A percentile compares a stretch with the other conserved stretches of the same genome.
Evolutionary conservation across 1,140 invertebrate species (phyloP).

Genomic region (Trichonephila clavipes): DNA sequence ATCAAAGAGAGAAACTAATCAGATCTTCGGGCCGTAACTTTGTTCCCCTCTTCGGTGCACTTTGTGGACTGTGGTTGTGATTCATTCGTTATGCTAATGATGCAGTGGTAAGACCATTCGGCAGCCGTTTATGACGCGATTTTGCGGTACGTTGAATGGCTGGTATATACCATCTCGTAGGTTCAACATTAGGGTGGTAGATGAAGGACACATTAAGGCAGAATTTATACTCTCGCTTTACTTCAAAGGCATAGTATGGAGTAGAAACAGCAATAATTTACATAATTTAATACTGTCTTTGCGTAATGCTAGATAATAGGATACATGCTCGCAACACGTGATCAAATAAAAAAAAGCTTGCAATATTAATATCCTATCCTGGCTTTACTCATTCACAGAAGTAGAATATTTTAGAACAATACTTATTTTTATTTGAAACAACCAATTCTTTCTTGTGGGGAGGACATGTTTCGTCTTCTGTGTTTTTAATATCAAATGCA

Average conservation of each 20-base stretch:
- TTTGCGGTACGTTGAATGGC: conserved; percentile 66
- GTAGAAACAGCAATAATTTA: not conserved
- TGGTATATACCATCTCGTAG: not conserved
- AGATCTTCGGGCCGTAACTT: conserved; percentile 65
- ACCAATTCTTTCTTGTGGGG: no score
- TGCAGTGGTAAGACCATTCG: conserved; percentile 44
- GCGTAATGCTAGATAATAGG: no score
- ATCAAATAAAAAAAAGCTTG: no score
- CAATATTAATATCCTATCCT: no score
- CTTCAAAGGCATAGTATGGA: not conserved
- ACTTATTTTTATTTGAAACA: no score
- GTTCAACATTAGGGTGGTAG: not conserved
- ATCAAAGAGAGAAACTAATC: conserved; percentile 65
- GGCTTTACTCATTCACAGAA: no score
- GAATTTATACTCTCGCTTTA: not conserved
- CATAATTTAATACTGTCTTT: not conserved
- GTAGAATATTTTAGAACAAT: no score
- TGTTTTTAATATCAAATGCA: no score
- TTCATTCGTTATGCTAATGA: conserved; percentile 75
- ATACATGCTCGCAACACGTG: no score
- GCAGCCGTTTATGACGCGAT: conserved; percentile 69
- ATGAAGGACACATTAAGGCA: no score
- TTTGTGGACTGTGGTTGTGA: conserved; percentile 59
- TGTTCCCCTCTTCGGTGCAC: conserved; percentile 3
- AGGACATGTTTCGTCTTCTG: no score